phyloP scores from a whole-genome alignment of 1,140 invertebrate species.

The Caenorhabditis tropicalis region DNA sequence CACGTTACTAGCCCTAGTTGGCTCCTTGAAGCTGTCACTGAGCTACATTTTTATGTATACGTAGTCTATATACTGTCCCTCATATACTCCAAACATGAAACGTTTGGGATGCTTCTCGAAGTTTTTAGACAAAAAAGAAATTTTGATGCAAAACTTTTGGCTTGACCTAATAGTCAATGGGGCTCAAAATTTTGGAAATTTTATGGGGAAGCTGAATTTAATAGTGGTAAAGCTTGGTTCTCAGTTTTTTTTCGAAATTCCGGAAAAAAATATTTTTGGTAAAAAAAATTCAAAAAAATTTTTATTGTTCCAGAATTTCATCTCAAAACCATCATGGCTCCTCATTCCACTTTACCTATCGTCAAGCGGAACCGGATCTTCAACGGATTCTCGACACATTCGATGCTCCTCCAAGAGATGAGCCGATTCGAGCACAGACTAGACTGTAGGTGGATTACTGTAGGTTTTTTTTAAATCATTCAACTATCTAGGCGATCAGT shows the following conservation, averaged over 20 bases:
- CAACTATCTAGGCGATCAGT: neutral
- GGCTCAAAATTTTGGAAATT: neutral
- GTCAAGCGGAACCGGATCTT: neutral
- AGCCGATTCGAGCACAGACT: neutral
- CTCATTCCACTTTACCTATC: constrained; percentile 1
- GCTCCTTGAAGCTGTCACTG: no score
- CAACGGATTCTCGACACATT: neutral
- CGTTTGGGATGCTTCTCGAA: no score
- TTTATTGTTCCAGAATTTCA: constrained; percentile 27
- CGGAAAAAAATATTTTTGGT: no score
- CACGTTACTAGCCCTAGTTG: no score
- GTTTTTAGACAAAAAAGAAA: no score
- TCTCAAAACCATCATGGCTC: neutral
- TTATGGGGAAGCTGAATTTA: neutral
- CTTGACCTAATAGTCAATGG: neutral
- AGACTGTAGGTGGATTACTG: neutral
- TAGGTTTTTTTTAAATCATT: no score
- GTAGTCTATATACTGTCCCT: no score
- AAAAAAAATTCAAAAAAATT: no score
- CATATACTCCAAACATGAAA: no score
- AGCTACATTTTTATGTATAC: no score
- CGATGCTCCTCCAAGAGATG: neutral
- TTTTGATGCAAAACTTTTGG: neutral
- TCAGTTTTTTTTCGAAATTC: no score
- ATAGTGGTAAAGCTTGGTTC: no score